Base-by-base conservation (phyloP, 2,113 vertebrate genomes). In the Garra rufa region DNA sequence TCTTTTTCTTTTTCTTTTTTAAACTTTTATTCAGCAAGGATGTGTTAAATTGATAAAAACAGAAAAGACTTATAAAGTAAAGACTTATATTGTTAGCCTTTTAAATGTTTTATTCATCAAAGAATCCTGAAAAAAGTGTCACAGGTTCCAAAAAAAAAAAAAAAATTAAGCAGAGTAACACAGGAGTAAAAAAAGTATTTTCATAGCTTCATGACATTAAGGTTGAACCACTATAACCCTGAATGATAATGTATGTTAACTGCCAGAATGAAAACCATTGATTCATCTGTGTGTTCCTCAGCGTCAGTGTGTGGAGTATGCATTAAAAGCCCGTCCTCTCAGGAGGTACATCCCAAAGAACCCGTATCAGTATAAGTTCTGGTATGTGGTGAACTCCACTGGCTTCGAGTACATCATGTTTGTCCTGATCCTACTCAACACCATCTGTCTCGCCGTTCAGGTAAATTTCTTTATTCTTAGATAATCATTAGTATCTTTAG, bases 381-480 rank as follows among this genome's bases (percentile, higher is more conserved):
- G 98, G 98, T 99, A 98, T 86, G 96, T 99, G 96, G 98, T 99
- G 90, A 99, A 99, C 95, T 99, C 98, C 88, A 97, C 97, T 3
- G 97, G 96, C 80, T 99, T 99, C 91, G 98, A 99, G 93, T 99
- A 99, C 94, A 97, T 99, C 96, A 99, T 99, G 98, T 99, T 99
- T 92, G 96, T 99, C 88, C 98, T 99, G 94, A 99, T 99, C 93
- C 97, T 99, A 95, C 96, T 99, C 92, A 99, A 99, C 95, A 99
- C 98, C 0, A 95, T 99, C 91, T 99, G 97, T 93, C 94, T 99
- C 94, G 98, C 98, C 84, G 97, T 99, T 87, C 98, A 99, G 97
- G 98, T 99, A 94, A 90, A 95, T 55, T 73, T 21, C 3, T 59
- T 9, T 19, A 19, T 44, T 67, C 63, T 34, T 67, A 4, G 1